Percentiles rank a stretch among this genome's conserved stretches.
Conservation (phyloP, 2,888 invertebrate species). For the Automeris io region DNA sequence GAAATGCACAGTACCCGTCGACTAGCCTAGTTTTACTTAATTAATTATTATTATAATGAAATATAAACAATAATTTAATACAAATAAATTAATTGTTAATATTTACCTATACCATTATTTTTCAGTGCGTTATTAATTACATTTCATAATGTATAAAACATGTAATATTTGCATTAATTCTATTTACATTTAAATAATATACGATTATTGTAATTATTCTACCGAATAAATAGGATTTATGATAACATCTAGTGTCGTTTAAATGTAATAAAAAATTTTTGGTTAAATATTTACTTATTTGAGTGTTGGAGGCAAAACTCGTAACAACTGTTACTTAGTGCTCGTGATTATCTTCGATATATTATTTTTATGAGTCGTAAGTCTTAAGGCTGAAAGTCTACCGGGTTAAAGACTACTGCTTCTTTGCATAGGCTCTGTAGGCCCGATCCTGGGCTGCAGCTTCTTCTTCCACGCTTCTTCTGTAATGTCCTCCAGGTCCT, state of each 20-base stretch:
- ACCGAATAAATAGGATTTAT: constrained; percentile 20
- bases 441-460: constrained; percentile 80
- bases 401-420: constrained; percentile 44
- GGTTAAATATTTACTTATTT: constrained; percentile 1
- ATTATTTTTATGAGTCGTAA: constrained; percentile 33
- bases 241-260: constrained; percentile 19
- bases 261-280: constrained; percentile 10
- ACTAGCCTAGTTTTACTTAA: constrained; percentile 53
- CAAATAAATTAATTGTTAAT: constrained; percentile 24
- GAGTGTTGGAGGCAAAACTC: no score
- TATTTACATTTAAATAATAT: constrained; percentile 30
- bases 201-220: constrained; percentile 19
- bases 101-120: constrained; percentile 30
- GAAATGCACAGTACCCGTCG: constrained; percentile 75
- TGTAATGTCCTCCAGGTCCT: constrained; percentile 78
- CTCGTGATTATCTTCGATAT: constrained; percentile 2
- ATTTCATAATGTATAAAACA: background rate
- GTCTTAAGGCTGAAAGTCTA: constrained; percentile 52
- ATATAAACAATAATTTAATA: constrained; percentile 17
- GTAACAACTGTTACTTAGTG: constrained; percentile 8
- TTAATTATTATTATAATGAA: constrained; percentile 19
- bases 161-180: constrained; percentile 17
- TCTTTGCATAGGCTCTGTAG: constrained; percentile 73
- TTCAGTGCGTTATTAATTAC: constrained; percentile 40
- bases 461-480: constrained; percentile 76